Evolutionary conservation across 2,888 invertebrate genomes (phyloP).

Genomic region (Nezara viridula): DNA sequence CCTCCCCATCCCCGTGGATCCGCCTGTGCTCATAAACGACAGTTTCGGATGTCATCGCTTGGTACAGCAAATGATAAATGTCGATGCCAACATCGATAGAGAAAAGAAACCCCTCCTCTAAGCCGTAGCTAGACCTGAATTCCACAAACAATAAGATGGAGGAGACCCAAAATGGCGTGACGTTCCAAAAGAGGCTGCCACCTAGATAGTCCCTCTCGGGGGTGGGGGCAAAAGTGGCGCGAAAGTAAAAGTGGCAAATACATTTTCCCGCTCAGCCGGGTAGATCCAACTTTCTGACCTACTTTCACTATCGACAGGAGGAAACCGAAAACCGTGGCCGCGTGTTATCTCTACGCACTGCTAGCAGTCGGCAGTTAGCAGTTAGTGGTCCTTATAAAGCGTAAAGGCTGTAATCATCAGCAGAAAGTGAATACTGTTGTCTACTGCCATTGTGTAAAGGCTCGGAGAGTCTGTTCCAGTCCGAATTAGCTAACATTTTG

Average conservation of each 20-base stretch:
- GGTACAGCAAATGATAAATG: not conserved
- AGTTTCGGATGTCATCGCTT: too few species aligned
- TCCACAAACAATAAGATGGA: slow-evolving; percentile 18
- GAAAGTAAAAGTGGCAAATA: slow-evolving; percentile 24
- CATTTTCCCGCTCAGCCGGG: slow-evolving; percentile 30
- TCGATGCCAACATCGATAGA: not conserved
- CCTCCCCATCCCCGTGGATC: too few species aligned
- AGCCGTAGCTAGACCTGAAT: not conserved
- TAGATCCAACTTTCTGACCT: slow-evolving; percentile 49
- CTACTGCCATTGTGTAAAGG: not conserved
- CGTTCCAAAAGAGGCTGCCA: slow-evolving; percentile 1
- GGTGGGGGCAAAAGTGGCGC: slow-evolving; percentile 31
- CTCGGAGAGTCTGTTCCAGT: too few species aligned
- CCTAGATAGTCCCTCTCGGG: not conserved
- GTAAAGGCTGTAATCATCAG: not conserved
- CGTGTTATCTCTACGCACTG: not conserved
- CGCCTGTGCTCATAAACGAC: too few species aligned
- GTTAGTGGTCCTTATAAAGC: not conserved
- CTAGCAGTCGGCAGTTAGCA: too few species aligned
- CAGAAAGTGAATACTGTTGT: not conserved
- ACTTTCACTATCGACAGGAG: slow-evolving; percentile 21
- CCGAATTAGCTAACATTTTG: too few species aligned
- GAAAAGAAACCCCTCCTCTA: not conserved
- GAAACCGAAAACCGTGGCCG: slow-evolving; percentile 12
- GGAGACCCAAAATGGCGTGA: slow-evolving; percentile 17